Conservation (phyloP, 1,140 invertebrate genomes). For the Eulimnadia texana region DNA sequence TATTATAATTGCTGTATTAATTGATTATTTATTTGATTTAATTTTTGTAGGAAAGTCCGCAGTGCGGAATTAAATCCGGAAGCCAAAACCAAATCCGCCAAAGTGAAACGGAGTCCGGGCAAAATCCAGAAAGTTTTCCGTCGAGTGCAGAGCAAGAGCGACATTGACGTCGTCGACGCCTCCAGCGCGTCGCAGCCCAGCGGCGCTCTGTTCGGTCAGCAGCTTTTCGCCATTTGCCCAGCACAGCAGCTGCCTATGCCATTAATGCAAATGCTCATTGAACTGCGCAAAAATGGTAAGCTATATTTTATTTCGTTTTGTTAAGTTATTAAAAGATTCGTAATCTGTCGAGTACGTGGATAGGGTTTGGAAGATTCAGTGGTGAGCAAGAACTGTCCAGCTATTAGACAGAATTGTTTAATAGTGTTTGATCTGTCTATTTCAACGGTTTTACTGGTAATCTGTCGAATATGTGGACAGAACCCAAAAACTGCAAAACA, state of each 20-base stretch:
- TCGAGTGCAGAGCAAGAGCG: slow-evolving; percentile 30
- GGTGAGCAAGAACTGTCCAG: no score
- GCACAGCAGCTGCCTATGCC: slow-evolving; percentile 52
- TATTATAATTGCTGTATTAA: no score
- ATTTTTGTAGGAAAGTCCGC: slow-evolving; percentile 9
- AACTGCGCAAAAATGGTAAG: slow-evolving; percentile 21
- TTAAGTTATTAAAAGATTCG: no score
- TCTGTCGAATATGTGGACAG: no score
- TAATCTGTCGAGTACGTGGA: no score
- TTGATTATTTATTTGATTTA: neutral
- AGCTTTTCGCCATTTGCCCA: slow-evolving; percentile 49
- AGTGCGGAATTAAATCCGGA: slow-evolving; percentile 12
- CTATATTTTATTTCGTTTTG: neutral
- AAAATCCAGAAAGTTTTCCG: slow-evolving; percentile 35
- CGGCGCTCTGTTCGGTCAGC: slow-evolving; percentile 50
- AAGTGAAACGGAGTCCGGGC: slow-evolving; percentile 25
- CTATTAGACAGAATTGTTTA: no score
- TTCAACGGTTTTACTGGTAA: no score
- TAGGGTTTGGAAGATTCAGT: no score
- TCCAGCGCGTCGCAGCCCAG: slow-evolving; percentile 21
- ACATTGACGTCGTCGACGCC: slow-evolving; percentile 22
- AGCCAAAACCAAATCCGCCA: slow-evolving; percentile 22
- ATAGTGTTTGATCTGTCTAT: no score
- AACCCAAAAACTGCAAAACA: no score
- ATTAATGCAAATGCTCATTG: slow-evolving; percentile 32